These are phyloP conservation scores for Caenorhabditis plicata DNA, from an alignment of 2,888 invertebrate species.

Conservation along the genomic window DNA sequence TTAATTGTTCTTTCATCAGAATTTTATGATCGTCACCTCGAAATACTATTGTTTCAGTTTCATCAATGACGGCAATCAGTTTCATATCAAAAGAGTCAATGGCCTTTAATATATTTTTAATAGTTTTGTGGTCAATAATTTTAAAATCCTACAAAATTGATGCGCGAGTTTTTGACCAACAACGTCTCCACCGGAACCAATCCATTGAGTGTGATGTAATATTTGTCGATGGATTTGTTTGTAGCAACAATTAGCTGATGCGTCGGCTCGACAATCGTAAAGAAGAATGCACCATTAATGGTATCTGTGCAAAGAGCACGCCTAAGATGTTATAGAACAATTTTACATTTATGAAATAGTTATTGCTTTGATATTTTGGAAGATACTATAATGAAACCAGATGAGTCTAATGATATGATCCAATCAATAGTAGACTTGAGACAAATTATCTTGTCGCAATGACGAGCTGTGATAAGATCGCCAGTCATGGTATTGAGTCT, in stretches of 20 bases:
- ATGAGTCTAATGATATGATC: slow-evolving; percentile 23
- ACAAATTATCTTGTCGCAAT: slow-evolving; percentile 15
- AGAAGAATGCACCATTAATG: slow-evolving; percentile 16
- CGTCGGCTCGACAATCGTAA: slow-evolving; percentile 14
- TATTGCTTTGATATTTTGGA: slow-evolving; percentile 27
- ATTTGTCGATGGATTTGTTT: slow-evolving; percentile 14
- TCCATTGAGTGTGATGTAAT: slow-evolving; percentile 29
- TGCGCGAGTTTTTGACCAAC: slow-evolving; percentile 10
- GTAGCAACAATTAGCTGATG: slow-evolving; percentile 21
- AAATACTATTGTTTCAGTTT: slow-evolving; percentile 32
- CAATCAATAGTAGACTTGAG: slow-evolving; percentile 6
- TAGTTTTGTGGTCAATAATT: slow-evolving; percentile 5
- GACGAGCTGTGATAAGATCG: slow-evolving; percentile 20
- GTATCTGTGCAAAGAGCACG: slow-evolving; percentile 11
- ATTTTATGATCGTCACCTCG: slow-evolving; percentile 22
- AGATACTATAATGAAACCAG: slow-evolving; percentile 20
- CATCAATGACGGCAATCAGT: slow-evolving; percentile 28
- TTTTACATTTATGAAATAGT: not conserved
- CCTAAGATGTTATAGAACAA: slow-evolving; percentile 2
- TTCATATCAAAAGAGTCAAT: slow-evolving; percentile 30
- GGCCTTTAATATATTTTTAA: slow-evolving; percentile 14
- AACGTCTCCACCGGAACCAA: slow-evolving; percentile 18
- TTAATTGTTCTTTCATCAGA: slow-evolving; percentile 24
- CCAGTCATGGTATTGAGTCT: slow-evolving; percentile 17
- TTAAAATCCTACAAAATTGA: too few relatives aligned